phyloP scores from a whole-genome alignment of 2,888 invertebrate genomes.

The Aromia moschata region DNA sequence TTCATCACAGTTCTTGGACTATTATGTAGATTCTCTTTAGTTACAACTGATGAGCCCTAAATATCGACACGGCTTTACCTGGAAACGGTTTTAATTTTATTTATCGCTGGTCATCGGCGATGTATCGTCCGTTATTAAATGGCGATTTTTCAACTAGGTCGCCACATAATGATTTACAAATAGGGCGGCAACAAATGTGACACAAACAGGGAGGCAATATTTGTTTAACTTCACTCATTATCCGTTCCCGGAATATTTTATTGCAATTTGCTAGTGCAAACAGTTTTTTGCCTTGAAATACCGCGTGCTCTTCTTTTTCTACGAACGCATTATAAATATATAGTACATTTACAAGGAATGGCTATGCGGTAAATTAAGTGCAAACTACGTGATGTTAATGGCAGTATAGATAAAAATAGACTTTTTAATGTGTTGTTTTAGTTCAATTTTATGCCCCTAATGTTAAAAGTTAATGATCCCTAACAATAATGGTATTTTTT shows the following conservation, averaged over 20 bases:
- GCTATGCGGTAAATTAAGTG: no score
- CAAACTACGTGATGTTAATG: no score
- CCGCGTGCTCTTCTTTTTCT: not conserved
- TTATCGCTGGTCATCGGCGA: not conserved
- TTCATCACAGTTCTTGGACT: no score
- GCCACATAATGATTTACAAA: not conserved
- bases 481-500: no score
- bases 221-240: constrained; percentile 9
- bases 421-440: no score
- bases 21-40: constrained; percentile 20
- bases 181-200: not conserved
- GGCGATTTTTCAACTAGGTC: not conserved
- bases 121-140: not conserved
- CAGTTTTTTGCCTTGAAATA: not conserved
- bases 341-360: no score
- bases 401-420: no score
- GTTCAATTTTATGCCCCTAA: no score
- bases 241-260: constrained; percentile 1
- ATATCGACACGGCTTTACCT: constrained; percentile 12
- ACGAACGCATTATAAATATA: not conserved
- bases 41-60: constrained; percentile 29
- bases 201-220: not conserved
- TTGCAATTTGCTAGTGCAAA: constrained; percentile 2
- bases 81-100: constrained; percentile 12
- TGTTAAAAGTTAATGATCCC: no score